Conservation (phyloP, 2,113 vertebrate genomes). For the Saguinus midas region DNA sequence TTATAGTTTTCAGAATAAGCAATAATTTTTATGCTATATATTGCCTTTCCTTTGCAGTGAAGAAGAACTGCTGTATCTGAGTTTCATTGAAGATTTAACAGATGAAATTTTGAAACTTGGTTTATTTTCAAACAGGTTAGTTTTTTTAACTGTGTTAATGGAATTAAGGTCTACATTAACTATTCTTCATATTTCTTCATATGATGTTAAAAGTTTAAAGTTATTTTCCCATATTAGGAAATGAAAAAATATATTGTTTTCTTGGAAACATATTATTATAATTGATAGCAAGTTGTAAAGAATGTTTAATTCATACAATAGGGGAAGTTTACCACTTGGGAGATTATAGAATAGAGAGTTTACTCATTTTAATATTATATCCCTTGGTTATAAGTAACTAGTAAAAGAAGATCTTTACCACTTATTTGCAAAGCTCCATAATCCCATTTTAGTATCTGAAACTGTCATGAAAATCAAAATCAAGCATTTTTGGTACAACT, state of each 20-base stretch:
- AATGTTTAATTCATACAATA: neutral
- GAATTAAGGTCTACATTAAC: neutral
- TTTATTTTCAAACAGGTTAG: conserved; percentile 93
- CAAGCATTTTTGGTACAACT: neutral
- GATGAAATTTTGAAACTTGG: conserved; percentile 93
- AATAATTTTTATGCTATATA: neutral
- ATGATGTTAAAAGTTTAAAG: neutral
- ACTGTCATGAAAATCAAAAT: neutral
- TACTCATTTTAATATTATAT: neutral
- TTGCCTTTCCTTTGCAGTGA: conserved; percentile 85
- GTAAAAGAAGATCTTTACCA: conserved; percentile 6
- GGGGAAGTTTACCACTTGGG: neutral
- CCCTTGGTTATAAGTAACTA: neutral
- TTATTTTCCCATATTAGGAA: conserved; percentile 8
- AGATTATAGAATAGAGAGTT: neutral
- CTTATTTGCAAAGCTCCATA: neutral
- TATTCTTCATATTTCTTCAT: conserved; percentile 13
- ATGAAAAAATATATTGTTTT: conserved; percentile 31
- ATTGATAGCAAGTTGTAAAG: neutral
- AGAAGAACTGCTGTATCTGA: conserved; percentile 92
- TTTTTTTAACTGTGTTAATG: neutral
- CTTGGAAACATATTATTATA: neutral
- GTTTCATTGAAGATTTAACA: conserved; percentile 93
- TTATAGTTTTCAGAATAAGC: neutral
- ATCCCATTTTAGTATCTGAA: neutral